Evolutionary conservation across 2,888 invertebrate genomes (phyloP).

Genomic region (Rotaria macrura): DNA sequence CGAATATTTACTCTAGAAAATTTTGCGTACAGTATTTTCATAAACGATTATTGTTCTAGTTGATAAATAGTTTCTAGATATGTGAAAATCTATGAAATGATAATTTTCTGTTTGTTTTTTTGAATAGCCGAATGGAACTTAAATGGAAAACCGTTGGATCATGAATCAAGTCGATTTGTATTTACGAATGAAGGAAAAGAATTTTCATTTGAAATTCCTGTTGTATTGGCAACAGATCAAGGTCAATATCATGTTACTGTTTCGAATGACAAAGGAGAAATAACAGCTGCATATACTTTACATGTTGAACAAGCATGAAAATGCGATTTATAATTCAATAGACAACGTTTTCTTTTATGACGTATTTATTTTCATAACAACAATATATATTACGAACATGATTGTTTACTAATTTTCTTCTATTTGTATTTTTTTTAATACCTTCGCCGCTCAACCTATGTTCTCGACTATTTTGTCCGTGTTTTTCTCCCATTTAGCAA

Average conservation of each 20-base stretch:
- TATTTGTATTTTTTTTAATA: neutral
- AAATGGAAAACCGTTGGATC: constrained; percentile 38
- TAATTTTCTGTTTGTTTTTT: too few species aligned
- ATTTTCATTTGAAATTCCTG: constrained; percentile 41
- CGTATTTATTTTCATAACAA: neutral
- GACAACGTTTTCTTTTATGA: neutral
- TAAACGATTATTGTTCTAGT: too few species aligned
- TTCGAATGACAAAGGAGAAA: constrained; percentile 39
- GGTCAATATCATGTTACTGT: constrained; percentile 40
- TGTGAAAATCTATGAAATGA: too few species aligned
- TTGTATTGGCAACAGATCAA: constrained; percentile 42
- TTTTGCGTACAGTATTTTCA: too few species aligned
- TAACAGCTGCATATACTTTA: constrained; percentile 41
- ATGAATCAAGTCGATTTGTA: constrained; percentile 40
- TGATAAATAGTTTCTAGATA: too few species aligned
- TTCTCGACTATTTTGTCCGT: neutral
- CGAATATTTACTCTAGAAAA: too few species aligned
- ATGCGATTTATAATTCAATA: constrained; percentile 34
- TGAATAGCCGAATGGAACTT: constrained; percentile 41
- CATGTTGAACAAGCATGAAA: constrained; percentile 35
- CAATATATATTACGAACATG: neutral
- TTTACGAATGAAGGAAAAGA: constrained; percentile 38
- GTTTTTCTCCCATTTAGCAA: neutral
- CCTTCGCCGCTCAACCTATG: neutral
- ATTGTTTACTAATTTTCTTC: neutral